Evolutionary conservation across 2,888 invertebrate species (phyloP).

Genomic region (Metopia argyrocephala): DNA sequence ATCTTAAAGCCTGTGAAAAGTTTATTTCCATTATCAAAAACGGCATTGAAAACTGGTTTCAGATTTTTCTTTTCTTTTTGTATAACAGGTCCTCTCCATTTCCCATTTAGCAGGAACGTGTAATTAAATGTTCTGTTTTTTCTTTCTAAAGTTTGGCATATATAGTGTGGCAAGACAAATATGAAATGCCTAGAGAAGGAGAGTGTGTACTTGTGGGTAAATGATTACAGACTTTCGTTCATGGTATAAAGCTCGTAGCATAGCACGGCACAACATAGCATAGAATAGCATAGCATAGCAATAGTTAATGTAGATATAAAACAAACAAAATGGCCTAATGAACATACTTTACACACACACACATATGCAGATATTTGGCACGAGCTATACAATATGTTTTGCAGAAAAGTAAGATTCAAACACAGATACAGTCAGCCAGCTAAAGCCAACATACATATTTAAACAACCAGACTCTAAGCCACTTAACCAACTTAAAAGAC

Average conservation of each 20-base stretch:
- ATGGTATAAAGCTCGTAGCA: background rate
- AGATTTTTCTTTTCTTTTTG: background rate
- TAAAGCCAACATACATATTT: too few species aligned
- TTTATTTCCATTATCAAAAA: background rate
- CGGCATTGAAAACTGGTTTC: conserved; percentile 45
- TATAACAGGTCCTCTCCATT: conserved; percentile 20
- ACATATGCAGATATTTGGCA: conserved; percentile 78
- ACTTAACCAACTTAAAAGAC: conserved; percentile 12
- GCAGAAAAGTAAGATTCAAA: conserved; percentile 15
- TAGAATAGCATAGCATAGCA: background rate
- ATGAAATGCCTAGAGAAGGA: conserved; percentile 51
- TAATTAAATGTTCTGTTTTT: conserved; percentile 40
- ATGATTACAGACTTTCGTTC: background rate
- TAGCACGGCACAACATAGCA: background rate
- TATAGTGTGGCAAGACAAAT: conserved; percentile 51
- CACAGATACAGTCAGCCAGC: conserved; percentile 7
- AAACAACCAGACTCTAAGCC: background rate
- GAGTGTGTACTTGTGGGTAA: background rate
- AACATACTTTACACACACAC: conserved; percentile 77
- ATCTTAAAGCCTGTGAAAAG: conserved; percentile 35
- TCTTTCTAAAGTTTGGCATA: conserved; percentile 25
- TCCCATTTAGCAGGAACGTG: conserved; percentile 33
- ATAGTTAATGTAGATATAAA: conserved; percentile 47
- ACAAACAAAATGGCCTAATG: conserved; percentile 55
- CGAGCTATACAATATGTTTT: conserved; percentile 69